phyloP scores from a whole-genome alignment of 1,140 invertebrate species.

The Apis dorsata region DNA sequence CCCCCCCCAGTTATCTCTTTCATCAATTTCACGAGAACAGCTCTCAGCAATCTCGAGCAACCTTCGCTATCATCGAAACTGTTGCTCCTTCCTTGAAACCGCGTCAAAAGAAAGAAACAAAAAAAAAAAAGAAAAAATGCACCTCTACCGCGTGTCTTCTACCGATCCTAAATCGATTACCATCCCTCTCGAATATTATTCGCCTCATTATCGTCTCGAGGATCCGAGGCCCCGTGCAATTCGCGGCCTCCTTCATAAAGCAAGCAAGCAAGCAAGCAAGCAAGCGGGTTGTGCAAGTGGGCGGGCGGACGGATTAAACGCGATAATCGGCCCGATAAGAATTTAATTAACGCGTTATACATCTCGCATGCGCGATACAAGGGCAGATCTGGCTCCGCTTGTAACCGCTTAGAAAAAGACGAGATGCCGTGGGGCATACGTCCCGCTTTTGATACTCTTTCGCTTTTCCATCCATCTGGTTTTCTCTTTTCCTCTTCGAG shows the following conservation, averaged over 20 bases:
- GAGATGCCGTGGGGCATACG: constrained; percentile 47
- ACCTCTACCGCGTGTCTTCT: neutral
- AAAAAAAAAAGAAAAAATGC: no score
- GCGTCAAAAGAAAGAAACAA: neutral
- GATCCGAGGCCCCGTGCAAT: constrained; percentile 28
- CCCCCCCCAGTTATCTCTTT: no score
- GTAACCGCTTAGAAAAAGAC: constrained; percentile 50
- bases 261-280: constrained; percentile 13
- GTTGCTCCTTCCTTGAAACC: no score
- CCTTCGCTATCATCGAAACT: no score
- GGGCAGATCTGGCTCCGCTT: constrained; percentile 3
- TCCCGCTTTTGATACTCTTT: constrained; percentile 40
- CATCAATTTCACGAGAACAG: no score
- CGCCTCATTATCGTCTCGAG: neutral
- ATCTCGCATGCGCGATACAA: constrained; percentile 39
- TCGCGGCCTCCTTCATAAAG: constrained; percentile 52
- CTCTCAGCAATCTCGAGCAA: no score
- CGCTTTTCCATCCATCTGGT: constrained; percentile 26
- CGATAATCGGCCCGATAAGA: constrained; percentile 66
- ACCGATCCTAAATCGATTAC: neutral
- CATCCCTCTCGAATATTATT: constrained; percentile 9
- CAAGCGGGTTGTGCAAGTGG: neutral
- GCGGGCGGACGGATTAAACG: constrained; percentile 43
- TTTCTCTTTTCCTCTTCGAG: neutral
- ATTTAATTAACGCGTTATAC: constrained; percentile 67